A percentile compares a stretch with the other conserved stretches of the same genome.
Conservation (phyloP, 2,113 vertebrate genomes). For the Otis tarda region DNA sequence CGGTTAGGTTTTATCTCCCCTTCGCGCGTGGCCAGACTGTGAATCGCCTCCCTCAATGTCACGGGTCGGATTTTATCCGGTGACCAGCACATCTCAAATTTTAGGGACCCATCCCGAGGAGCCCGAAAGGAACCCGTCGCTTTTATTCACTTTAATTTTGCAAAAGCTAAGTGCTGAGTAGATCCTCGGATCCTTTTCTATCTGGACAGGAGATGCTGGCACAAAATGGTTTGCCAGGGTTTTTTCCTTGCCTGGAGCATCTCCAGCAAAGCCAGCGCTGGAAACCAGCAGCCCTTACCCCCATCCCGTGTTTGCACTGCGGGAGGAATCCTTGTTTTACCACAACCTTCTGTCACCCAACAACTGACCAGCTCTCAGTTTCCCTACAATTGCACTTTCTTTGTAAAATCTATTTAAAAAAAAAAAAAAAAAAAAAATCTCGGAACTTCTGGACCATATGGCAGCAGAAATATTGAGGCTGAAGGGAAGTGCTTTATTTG, state of each 20-base stretch:
- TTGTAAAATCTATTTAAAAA: background rate
- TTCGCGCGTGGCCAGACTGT: background rate
- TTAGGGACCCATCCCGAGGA: background rate
- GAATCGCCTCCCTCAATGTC: background rate
- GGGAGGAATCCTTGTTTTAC: background rate
- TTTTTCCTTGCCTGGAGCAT: background rate
- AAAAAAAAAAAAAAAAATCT: background rate
- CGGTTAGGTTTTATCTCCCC: constrained; percentile 32
- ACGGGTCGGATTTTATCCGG: background rate
- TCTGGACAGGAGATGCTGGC: background rate
- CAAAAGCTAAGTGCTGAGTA: background rate
- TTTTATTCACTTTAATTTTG: background rate
- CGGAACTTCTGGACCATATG: constrained; percentile 8
- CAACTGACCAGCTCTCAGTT: background rate
- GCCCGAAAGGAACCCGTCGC: background rate
- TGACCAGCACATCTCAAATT: background rate
- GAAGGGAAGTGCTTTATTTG: constrained; percentile 68
- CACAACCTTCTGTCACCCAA: background rate
- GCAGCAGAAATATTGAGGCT: constrained; percentile 52
- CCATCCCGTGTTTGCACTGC: background rate
- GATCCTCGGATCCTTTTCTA: background rate
- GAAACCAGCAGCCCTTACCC: background rate
- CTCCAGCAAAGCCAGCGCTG: background rate
- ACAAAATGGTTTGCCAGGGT: background rate
- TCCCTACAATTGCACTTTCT: background rate